Evolutionary conservation across 2,888 invertebrate species (phyloP).

Genomic region (Serrognathus titanus): DNA sequence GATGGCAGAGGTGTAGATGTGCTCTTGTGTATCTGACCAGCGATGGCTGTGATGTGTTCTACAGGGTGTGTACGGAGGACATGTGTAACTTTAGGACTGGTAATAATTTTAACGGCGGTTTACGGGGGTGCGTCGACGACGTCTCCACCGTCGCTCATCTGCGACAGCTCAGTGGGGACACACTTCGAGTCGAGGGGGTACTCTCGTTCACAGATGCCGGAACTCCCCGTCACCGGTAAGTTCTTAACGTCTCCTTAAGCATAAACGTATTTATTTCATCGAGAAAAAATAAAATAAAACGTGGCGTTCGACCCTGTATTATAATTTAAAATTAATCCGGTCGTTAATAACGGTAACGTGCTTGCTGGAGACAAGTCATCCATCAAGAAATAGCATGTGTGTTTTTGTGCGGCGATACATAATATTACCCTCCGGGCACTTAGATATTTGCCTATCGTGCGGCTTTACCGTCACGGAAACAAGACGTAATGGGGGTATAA

Average conservation of each 20-base stretch:
- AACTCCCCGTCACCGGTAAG: not conserved
- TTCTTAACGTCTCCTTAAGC: not conserved
- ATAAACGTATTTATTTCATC: not conserved
- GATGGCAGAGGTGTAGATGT: not conserved
- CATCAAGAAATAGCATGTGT: not conserved
- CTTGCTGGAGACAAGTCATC: not conserved
- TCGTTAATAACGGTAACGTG: not conserved
- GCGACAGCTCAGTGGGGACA: not conserved
- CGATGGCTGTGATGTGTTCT: slow-evolving; percentile 4
- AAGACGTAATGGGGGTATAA: no score
- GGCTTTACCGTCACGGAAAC: no score
- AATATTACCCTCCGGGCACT: no score
- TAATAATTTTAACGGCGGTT: not conserved
- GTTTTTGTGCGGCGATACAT: not conserved
- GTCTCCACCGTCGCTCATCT: not conserved
- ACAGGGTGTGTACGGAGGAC: slow-evolving; percentile 3
- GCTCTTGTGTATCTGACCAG: not conserved
- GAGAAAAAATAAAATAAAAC: not conserved
- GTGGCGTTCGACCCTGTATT: not conserved
- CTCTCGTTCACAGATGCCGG: not conserved
- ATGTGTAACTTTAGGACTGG: not conserved
- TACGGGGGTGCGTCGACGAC: not conserved
- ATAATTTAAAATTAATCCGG: not conserved
- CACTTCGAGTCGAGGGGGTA: not conserved
- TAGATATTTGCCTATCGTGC: no score